Evolutionary conservation across 1,140 invertebrate genomes (phyloP), one percentile per base, ranked within the genome.

Genomic region (Apis florea): DNA sequence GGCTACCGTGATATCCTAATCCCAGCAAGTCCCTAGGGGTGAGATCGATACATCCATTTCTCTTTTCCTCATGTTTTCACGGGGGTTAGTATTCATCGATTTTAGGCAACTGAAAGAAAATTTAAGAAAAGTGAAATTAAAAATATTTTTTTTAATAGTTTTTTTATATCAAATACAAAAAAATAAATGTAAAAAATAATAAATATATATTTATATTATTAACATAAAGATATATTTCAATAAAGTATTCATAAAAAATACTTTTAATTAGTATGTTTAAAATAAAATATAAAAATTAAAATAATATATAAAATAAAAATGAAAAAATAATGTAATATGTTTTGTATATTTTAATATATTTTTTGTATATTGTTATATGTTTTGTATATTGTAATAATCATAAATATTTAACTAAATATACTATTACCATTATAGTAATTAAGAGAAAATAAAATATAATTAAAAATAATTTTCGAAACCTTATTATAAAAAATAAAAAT

Each of bases 31-130:
- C 83, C 86, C 89, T 87, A 89, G 83, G 89, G 88, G 89, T 87
- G 86, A 89, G 90, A 92, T 92, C 91, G 91, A 92, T 92, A 91
- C 85, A 80, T 87, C 81, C 77, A 84, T 90, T 86, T 85, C 87
- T 86, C 85, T 84, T 88, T 83, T 70, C 66, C 74, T 77, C 5
- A 82, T 86, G 79, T 89, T 89, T 87, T 88, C 84, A 80, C 79
- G 54, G 67, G 59, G 70, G 84, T 84, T 88, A 87, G 85, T 86
- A 88, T 78, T 79, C 68, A 67, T 80, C 73, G 75, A 84, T 89
- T 83, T 86, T 53, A 53, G 40, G 58, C 56, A 40, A n/a, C 51
- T 47, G n/a, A 5, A 59, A 80, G 76, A 61, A 63, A 82, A 61
- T 54, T 70, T 69, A 15, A 53, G 63, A 59, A 64, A 70, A 53